Conservation (phyloP, 1,140 invertebrate genomes). For the Calliopsis andreniformis region DNA sequence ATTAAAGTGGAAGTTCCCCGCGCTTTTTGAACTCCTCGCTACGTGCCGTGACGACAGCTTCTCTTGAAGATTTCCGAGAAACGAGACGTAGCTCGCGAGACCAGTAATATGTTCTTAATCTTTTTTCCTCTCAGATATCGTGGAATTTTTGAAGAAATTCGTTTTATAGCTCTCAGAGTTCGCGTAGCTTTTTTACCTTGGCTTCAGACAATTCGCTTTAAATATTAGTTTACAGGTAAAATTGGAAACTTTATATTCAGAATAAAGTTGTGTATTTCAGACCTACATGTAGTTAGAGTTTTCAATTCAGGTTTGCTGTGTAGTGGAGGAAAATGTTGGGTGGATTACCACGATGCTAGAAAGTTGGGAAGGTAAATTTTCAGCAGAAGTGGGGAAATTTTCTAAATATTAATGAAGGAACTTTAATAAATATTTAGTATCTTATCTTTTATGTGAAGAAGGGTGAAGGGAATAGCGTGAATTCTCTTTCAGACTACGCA, state of each 20-base stretch:
- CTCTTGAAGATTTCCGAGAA: constrained; percentile 39
- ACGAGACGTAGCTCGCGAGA: constrained; percentile 49
- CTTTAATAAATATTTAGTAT: neutral
- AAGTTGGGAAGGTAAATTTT: constrained; percentile 4
- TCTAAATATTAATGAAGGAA: too few species aligned
- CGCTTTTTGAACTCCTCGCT: constrained; percentile 63
- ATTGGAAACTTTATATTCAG: too few species aligned
- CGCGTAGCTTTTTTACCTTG: too few species aligned
- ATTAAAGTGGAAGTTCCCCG: constrained; percentile 71
- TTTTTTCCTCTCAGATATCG: constrained; percentile 32
- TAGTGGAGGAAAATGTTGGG: constrained; percentile 11
- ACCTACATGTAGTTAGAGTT: too few species aligned
- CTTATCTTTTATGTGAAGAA: neutral
- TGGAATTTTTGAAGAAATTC: too few species aligned
- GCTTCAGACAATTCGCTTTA: too few species aligned
- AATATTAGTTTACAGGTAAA: too few species aligned
- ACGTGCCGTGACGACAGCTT: constrained; percentile 44
- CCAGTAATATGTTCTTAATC: constrained; percentile 49
- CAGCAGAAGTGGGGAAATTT: constrained; percentile 11
- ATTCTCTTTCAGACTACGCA: neutral
- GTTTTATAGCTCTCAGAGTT: too few species aligned
- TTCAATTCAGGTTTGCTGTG: neutral
- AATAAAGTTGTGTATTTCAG: too few species aligned
- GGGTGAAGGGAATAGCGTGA: constrained; percentile 5
- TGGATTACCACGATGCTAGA: neutral